A percentile compares a stretch with the other conserved stretches of the same genome.
phyloP scores from a whole-genome alignment of 2,797 vertebrate species.

The Pantherophis alleghaniensis region DNA sequence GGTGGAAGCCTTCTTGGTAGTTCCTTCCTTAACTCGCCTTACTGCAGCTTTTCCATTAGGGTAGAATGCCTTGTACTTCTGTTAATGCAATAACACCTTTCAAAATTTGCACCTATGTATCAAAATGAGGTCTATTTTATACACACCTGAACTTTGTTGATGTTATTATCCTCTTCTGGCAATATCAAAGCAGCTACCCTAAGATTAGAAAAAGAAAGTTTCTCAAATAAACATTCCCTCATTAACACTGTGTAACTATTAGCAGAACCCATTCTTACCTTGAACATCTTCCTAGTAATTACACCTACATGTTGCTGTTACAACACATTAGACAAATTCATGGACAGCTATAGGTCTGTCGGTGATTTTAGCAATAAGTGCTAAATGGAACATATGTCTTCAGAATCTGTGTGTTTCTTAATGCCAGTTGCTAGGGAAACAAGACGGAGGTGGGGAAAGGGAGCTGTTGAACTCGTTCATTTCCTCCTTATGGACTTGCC shows the following conservation, averaged over 20 bases:
- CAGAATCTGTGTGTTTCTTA: neutral
- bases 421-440: neutral
- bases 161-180: neutral
- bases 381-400: neutral
- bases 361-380: neutral
- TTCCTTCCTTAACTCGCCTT: neutral
- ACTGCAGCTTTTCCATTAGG: neutral
- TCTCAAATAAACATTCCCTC: neutral
- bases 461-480: neutral
- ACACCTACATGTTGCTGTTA: neutral
- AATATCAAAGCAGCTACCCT: neutral
- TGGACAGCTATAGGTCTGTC: neutral
- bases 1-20: neutral
- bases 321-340: neutral
- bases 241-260: neutral
- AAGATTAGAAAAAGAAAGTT: constrained; percentile 18
- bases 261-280: neutral
- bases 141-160: neutral
- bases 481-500: neutral
- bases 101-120: neutral
- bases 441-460: neutral
- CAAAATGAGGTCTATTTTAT: neutral
- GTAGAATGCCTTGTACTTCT: neutral
- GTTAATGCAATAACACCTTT: neutral
- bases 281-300: neutral